Conservation (phyloP, 1,140 invertebrate genomes). For the Chelonus insularis region DNA sequence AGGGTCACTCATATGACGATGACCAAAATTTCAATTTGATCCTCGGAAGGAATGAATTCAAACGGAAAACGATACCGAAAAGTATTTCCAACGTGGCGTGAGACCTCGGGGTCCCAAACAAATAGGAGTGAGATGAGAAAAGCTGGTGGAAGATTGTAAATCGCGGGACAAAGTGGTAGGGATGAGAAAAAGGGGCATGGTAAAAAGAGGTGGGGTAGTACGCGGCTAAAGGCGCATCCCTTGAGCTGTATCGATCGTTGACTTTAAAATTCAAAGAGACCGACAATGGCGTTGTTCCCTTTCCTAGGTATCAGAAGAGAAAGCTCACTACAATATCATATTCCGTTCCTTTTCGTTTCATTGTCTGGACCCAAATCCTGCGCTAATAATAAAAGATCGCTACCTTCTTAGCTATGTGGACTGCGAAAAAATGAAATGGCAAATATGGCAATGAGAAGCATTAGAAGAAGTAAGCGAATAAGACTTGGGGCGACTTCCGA, state of each 20-base stretch:
- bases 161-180: slow-evolving; percentile 17
- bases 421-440: slow-evolving; percentile 17
- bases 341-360: slow-evolving; percentile 59
- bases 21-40: slow-evolving; percentile 9
- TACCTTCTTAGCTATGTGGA: slow-evolving; percentile 50
- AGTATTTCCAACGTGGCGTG: not conserved
- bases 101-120: slow-evolving; percentile 35
- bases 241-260: slow-evolving; percentile 59
- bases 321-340: slow-evolving; percentile 58
- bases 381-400: slow-evolving; percentile 63
- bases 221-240: slow-evolving; percentile 59
- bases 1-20: slow-evolving; percentile 4
- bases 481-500: slow-evolving; percentile 32
- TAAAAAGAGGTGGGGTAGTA: slow-evolving; percentile 39
- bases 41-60: slow-evolving; percentile 7
- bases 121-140: slow-evolving; percentile 29
- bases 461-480: slow-evolving; percentile 22
- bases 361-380: slow-evolving; percentile 60
- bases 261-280: slow-evolving; percentile 64
- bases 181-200: slow-evolving; percentile 20
- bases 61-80: slow-evolving; percentile 10
- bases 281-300: slow-evolving; percentile 58
- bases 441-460: slow-evolving; percentile 29
- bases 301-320: slow-evolving; percentile 30
- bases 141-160: slow-evolving; percentile 29